Conservation (phyloP, 2,888 invertebrate species). For the Mimachlamys varia region DNA sequence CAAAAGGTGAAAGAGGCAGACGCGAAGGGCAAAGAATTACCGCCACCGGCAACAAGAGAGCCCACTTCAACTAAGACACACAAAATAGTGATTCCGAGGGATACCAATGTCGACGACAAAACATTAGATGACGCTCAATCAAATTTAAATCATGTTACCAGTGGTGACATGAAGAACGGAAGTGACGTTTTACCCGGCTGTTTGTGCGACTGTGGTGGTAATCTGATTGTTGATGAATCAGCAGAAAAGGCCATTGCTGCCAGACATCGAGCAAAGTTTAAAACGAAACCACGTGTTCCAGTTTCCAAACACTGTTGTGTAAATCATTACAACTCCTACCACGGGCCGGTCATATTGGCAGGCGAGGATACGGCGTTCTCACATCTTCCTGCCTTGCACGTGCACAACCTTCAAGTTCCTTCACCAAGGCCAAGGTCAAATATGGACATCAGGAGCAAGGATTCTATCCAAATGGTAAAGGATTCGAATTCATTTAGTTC, state of each 20-base stretch:
- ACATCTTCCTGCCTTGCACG: neutral
- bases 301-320: neutral
- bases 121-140: neutral
- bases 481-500: neutral
- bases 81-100: neutral
- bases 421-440: constrained; percentile 8
- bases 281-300: neutral
- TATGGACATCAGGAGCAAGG: neutral
- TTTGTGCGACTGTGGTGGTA: constrained; percentile 15
- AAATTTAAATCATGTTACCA: neutral
- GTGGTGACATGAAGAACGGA: neutral
- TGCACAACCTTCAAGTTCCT: neutral
- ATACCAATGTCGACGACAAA: neutral
- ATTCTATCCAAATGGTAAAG: neutral
- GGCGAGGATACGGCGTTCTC: constrained; percentile 13
- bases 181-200: neutral
- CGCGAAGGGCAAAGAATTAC: neutral
- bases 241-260: neutral
- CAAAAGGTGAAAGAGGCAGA: constrained; percentile 6
- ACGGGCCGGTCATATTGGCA: neutral
- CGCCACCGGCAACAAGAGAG: neutral
- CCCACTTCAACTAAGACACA: neutral
- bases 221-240: neutral
- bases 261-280: neutral
- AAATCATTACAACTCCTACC: neutral